Evolutionary conservation across 2,797 vertebrate species (phyloP).

Genomic region (Spondyliosoma cantharus): DNA sequence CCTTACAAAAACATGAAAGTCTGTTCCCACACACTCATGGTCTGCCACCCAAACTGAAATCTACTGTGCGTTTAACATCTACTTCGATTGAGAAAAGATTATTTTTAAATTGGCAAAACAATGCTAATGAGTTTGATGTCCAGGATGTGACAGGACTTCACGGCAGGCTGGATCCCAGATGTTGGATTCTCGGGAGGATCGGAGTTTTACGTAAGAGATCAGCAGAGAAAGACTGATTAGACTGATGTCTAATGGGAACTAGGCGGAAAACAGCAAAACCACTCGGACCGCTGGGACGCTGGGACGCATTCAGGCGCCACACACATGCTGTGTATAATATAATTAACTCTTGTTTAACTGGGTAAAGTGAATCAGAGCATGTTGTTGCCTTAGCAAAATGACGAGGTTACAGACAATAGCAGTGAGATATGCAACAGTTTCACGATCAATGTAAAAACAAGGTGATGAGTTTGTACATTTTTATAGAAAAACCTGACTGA

Average conservation of each 20-base stretch:
- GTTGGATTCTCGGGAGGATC: constrained; percentile 39
- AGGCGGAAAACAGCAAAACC: not conserved
- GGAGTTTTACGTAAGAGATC: constrained; percentile 18
- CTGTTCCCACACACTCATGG: too few species aligned
- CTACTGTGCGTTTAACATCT: not conserved
- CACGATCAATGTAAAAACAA: not conserved
- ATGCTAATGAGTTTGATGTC: not conserved
- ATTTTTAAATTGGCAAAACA: not conserved
- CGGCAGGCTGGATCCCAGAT: constrained; percentile 31
- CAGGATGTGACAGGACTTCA: constrained; percentile 1
- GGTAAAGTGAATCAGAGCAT: not conserved
- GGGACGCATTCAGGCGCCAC: not conserved
- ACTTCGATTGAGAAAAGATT: not conserved
- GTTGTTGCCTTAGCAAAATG: not conserved
- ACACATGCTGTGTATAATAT: not conserved
- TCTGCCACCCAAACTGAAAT: too few species aligned
- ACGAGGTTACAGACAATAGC: not conserved
- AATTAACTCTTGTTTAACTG: not conserved
- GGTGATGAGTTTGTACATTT: not conserved
- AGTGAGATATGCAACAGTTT: not conserved
- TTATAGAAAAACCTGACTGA: not conserved
- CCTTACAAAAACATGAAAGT: too few species aligned
- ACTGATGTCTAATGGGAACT: constrained; percentile 13
- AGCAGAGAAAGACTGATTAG: constrained; percentile 4
- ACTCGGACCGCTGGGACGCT: not conserved